phyloP scores from a whole-genome alignment of 2,888 invertebrate species.

The Quadroppia sp. region DNA sequence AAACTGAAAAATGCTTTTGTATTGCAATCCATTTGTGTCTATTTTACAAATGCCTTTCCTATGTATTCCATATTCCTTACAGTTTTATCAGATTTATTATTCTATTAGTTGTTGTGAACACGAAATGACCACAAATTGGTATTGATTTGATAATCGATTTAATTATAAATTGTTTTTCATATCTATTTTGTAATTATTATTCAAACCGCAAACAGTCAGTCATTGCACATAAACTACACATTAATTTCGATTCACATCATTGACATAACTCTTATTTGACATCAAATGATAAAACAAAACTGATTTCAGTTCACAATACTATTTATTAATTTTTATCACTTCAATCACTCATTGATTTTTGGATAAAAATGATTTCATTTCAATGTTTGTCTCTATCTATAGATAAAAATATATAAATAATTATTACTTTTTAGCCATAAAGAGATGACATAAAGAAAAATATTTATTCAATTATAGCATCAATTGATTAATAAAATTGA shows the following conservation, averaged over 20 bases:
- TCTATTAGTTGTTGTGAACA: conserved; percentile 4
- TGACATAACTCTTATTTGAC: not conserved
- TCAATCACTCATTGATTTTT: no score
- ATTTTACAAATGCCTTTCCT: not conserved
- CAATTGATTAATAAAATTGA: no score
- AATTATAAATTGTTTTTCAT: not conserved
- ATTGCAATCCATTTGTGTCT: conserved; percentile 4
- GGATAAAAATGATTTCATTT: no score
- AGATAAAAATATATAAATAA: no score
- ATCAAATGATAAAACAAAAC: not conserved
- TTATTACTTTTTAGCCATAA: no score
- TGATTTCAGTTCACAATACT: not conserved
- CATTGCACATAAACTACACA: not conserved
- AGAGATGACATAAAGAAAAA: no score
- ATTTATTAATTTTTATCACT: conserved; percentile 1
- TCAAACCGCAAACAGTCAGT: not conserved
- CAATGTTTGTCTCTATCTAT: no score
- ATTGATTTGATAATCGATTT: conserved; percentile 5
- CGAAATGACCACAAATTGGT: not conserved
- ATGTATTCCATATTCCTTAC: not conserved
- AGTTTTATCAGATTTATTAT: conserved; percentile 3
- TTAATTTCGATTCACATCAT: not conserved
- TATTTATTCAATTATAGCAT: no score
- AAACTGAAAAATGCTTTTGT: not conserved
- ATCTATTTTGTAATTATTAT: not conserved